Evolutionary conservation across 2,113 vertebrate species (phyloP), one percentile per base, ranked within the genome.

Genomic region (Urocolius indicus): DNA sequence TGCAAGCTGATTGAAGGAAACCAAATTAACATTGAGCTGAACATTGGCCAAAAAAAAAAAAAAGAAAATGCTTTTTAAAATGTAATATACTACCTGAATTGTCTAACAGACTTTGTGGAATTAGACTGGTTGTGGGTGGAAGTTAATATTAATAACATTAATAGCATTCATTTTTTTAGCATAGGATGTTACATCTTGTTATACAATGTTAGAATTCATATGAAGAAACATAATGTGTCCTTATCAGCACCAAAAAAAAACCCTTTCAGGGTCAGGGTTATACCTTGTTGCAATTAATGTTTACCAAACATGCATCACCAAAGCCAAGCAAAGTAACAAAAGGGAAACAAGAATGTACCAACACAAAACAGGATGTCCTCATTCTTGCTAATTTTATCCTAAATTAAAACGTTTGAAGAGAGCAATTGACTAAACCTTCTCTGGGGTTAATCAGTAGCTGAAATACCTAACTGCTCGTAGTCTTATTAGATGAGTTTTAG

Each of bases 41-140:
- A 92, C 92, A 54, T 8, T 21, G 45, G 43, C 16, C 48, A 72
- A 72, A 29, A 0, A 2, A 20, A 0, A 29, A 14, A 0, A 2
- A 18, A 0, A 29, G 12, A 27, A n/a, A n/a, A n/a, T n/a, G n/a
- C n/a, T 3, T 87, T 73, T 22, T 32, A 4, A 71, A 84, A 23
- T 59, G 81, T 61, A 72, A 22, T 55, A 19, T 41, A 10, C 51
- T 63, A 34, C 34, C 46, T 59, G 29, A 58, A 76, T 83, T 83
- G 38, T 32, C 29, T 26, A 34, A 3, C 10, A 11, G 12, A 46
- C 52, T 74, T 66, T 51, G 11, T 80, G 59, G 24, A 32, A 46
- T 71, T 62, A 48, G 27, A 10, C 17, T 46, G 36, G 24, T 54
- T 20, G 8, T 22, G 36, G 19, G 7, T 62, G 10, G 52, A 57